These are phyloP conservation scores for Oreochromis mossambicus DNA, from an alignment of 2,797 vertebrate species.

Conservation along the genomic window DNA sequence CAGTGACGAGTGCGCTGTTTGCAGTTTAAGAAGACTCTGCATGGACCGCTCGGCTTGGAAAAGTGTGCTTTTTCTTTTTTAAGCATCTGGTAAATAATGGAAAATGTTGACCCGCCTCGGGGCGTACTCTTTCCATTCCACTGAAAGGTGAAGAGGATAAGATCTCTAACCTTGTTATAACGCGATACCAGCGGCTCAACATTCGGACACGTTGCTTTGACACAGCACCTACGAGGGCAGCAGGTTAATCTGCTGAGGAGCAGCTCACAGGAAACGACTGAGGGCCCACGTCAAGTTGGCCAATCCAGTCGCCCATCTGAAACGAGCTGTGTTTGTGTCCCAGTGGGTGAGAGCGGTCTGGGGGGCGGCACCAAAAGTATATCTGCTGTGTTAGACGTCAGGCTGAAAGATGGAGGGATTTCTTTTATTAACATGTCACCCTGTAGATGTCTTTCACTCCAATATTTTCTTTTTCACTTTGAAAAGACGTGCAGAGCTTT, in stretches of 20 bases:
- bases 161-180: background rate
- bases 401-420: background rate
- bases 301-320: background rate
- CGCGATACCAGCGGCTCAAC: background rate
- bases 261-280: accelerated
- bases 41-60: background rate
- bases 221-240: background rate
- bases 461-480: background rate
- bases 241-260: background rate
- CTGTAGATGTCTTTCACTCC: background rate
- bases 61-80: background rate
- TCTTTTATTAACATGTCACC: background rate
- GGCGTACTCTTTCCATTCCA: background rate
- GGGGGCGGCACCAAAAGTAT: background rate
- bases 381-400: accelerated
- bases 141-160: background rate
- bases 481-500: accelerated
- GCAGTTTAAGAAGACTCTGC: background rate
- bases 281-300: accelerated
- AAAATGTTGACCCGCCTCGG: background rate
- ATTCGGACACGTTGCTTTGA: background rate
- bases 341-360: background rate
- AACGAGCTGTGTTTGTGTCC: background rate
- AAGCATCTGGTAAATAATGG: background rate
- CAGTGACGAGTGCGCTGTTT: background rate